Conservation (phyloP, 1,140 invertebrate species). For the Tetramorium parvispinum region DNA sequence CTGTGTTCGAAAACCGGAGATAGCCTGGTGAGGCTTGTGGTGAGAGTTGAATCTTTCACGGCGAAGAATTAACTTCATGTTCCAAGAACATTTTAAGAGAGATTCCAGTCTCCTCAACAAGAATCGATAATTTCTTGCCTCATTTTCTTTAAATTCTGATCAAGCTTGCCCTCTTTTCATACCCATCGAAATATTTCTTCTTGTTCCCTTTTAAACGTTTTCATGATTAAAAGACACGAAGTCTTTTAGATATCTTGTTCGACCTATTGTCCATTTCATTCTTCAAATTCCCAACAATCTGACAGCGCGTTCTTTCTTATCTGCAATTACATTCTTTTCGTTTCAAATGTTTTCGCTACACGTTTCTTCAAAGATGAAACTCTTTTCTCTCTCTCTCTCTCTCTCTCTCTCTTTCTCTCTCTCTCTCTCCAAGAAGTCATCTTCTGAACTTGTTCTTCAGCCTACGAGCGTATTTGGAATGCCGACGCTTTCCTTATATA, state of each 20-base stretch:
- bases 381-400: slow-evolving; percentile 4
- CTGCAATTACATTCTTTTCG: not conserved
- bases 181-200: not conserved
- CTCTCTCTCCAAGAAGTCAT: slow-evolving; percentile 6
- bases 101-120: slow-evolving; percentile 9
- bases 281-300: not conserved
- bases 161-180: not conserved
- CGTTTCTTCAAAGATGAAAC: slow-evolving; percentile 15
- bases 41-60: slow-evolving; percentile 35
- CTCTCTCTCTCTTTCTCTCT: too few species aligned
- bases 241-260: slow-evolving; percentile 3
- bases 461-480: not conserved
- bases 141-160: not conserved
- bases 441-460: not conserved
- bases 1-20: not conserved
- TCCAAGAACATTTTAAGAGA: slow-evolving; percentile 13
- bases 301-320: not conserved
- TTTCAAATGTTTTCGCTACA: not conserved
- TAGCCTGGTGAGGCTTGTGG: slow-evolving; percentile 18
- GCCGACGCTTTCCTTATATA: not conserved
- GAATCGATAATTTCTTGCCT: not conserved
- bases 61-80: slow-evolving; percentile 10
- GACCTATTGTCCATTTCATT: not conserved
- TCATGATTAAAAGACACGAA: slow-evolving; percentile 11
- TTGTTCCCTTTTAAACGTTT: not conserved